phyloP scores from a whole-genome alignment of 1,140 invertebrate species.

The Glossosoma conforme region DNA sequence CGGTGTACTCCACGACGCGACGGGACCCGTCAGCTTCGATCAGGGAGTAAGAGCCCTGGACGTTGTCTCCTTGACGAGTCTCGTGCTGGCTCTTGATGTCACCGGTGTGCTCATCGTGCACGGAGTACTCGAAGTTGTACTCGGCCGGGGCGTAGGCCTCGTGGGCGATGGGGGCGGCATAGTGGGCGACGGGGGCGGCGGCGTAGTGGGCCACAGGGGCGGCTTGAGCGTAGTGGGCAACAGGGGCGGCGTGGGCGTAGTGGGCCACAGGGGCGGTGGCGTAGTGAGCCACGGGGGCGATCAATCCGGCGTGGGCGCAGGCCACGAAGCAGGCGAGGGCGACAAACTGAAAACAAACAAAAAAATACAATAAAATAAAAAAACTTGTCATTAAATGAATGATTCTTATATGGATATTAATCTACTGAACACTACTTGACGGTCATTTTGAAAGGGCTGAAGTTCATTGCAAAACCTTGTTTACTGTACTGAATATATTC shows the following conservation, averaged over 20 bases:
- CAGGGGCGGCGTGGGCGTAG: conserved; percentile 37
- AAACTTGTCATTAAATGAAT: not conserved
- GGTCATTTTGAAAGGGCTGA: too few relatives aligned
- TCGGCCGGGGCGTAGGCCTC: conserved; percentile 41
- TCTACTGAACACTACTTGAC: too few relatives aligned
- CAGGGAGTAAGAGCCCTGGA: conserved; percentile 55
- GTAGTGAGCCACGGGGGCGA: conserved; percentile 27
- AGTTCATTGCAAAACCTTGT: conserved; percentile 1
- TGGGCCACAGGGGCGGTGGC: conserved; percentile 21
- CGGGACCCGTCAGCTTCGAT: conserved; percentile 61
- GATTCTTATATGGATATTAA: not conserved
- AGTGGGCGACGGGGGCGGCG: conserved; percentile 30
- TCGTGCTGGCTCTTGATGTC: conserved; percentile 59
- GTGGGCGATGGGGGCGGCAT: conserved; percentile 32
- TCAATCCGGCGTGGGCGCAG: conserved; percentile 28
- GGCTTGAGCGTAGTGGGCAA: conserved; percentile 18
- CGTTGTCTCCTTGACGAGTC: conserved; percentile 53
- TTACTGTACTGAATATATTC: not conserved
- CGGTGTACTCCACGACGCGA: conserved; percentile 67
- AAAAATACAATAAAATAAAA: not conserved
- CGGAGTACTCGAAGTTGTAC: conserved; percentile 51
- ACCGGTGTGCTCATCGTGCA: conserved; percentile 51
- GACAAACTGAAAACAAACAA: conserved; percentile 20
- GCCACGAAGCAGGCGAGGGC: conserved; percentile 28
- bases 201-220: conserved; percentile 26